phyloP scores from a whole-genome alignment of 2,888 invertebrate genomes.

The Cephus nigrinus region DNA sequence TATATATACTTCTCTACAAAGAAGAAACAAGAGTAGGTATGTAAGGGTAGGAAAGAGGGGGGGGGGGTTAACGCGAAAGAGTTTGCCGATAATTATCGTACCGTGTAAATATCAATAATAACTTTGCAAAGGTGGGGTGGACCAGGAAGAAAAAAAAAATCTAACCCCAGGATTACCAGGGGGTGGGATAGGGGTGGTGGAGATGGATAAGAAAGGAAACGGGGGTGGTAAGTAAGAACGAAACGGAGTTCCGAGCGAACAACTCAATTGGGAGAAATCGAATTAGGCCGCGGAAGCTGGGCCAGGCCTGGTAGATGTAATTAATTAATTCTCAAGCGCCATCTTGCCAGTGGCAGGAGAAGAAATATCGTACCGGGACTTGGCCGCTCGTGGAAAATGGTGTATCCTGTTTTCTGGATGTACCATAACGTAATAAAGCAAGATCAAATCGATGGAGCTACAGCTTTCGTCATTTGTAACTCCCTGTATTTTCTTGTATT shows the following conservation, averaged over 20 bases:
- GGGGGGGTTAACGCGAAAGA: not conserved
- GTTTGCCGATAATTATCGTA: conserved; percentile 53
- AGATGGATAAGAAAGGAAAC: conserved; percentile 20
- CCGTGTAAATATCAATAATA: conserved; percentile 57
- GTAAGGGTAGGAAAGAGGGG: not conserved
- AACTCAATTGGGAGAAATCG: conserved; percentile 61
- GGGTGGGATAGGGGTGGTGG: conserved; percentile 8
- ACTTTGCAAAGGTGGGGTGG: conserved; percentile 27
- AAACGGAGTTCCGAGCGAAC: conserved; percentile 39
- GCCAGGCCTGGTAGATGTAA: conserved; percentile 47
- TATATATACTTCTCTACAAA: too few relatives aligned
- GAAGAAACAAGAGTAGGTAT: too few relatives aligned
- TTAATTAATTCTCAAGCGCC: conserved; percentile 60
- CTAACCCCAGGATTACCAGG: too few relatives aligned
- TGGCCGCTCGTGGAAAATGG: too few relatives aligned
- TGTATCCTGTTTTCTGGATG: too few relatives aligned
- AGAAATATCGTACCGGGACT: conserved; percentile 42
- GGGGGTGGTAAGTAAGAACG: conserved; percentile 23
- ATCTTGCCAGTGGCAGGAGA: conserved; percentile 53
- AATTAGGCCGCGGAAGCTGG: conserved; percentile 45
- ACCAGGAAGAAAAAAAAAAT: conserved; percentile 18
- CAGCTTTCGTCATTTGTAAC: too few relatives aligned
- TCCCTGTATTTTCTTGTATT: too few relatives aligned
- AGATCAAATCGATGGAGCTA: too few relatives aligned
- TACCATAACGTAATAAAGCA: too few relatives aligned